Percentiles rank a stretch among this genome's conserved stretches.
Evolutionary conservation across 2,113 vertebrate species (phyloP).

Genomic region (Nannobrachium achirus): DNA sequence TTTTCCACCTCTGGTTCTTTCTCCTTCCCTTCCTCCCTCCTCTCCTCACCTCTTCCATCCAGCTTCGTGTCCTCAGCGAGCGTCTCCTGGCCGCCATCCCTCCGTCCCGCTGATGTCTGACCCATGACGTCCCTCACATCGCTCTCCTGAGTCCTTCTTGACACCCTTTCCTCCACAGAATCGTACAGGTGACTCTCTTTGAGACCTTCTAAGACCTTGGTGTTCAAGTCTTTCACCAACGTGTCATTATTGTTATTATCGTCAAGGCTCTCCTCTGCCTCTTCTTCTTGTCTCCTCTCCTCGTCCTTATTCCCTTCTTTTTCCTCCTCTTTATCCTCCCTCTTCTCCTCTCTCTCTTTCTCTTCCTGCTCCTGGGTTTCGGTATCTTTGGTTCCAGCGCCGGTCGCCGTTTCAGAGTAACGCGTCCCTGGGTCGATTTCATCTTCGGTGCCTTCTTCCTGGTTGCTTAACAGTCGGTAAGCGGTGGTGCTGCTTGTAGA

Average conservation of each 20-base stretch:
- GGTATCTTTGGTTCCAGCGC: not conserved
- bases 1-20: not conserved
- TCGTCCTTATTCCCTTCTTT: not conserved
- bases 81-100: not conserved
- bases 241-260: not conserved
- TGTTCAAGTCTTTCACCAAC: not conserved
- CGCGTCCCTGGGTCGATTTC: not conserved
- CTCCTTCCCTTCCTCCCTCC: not conserved
- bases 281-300: too few relatives aligned
- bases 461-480: not conserved
- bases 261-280: too few relatives aligned
- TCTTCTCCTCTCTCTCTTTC: not conserved
- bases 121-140: not conserved
- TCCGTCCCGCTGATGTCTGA: not conserved
- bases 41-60: not conserved
- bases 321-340: not conserved
- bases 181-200: conserved; percentile 6
- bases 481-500: not conserved
- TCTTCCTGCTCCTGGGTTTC: conserved; percentile 1
- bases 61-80: not conserved
- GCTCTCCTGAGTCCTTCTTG: too few relatives aligned
- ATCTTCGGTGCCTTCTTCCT: not conserved
- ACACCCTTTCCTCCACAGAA: too few relatives aligned
- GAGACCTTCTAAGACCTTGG: conserved; percentile 4
- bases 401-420: not conserved